Evolutionary conservation across 1,140 invertebrate genomes (phyloP).

Genomic region (Drosophila littoralis): DNA sequence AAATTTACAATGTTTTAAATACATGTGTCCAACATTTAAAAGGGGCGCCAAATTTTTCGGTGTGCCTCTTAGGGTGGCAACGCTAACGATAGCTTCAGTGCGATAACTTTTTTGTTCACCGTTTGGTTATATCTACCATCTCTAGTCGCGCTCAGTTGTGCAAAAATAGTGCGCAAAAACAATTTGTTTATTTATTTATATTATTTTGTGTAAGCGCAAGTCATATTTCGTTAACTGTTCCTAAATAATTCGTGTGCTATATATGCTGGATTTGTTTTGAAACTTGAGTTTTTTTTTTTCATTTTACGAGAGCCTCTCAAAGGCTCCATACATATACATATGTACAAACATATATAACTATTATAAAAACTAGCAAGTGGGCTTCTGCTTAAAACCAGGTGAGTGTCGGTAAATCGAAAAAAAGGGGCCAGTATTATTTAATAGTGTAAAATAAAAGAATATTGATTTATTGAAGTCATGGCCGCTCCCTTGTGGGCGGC

Average conservation of each 20-base stretch:
- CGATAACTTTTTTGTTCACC: constrained; percentile 3
- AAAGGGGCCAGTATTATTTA: constrained; percentile 9
- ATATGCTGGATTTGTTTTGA: background rate
- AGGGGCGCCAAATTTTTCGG: background rate
- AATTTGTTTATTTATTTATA: constrained; percentile 25
- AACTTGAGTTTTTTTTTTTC: constrained; percentile 2
- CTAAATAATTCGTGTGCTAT: background rate
- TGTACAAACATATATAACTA: background rate
- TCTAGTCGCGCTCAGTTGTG: constrained; percentile 46
- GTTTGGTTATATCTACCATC: constrained; percentile 9
- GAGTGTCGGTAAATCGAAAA: background rate
- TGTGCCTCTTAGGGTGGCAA: constrained; percentile 5
- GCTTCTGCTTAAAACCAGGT: constrained; percentile 15
- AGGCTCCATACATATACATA: background rate
- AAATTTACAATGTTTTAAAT: constrained; percentile 49
- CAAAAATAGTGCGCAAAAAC: constrained; percentile 53
- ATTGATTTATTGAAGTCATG: constrained; percentile 44
- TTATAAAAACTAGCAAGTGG: background rate
- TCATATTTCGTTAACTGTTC: constrained; percentile 4
- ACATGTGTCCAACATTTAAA: constrained; percentile 7
- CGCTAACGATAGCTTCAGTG: background rate
- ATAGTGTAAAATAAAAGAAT: constrained; percentile 22
- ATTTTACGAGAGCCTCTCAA: background rate
- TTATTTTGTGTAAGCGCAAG: constrained; percentile 10
- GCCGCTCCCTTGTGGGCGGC: constrained; percentile 46